Evolutionary conservation across 2,888 invertebrate species (phyloP), one percentile per base, ranked within the genome.

Genomic region (Drosophila quasianomalipes): DNA sequence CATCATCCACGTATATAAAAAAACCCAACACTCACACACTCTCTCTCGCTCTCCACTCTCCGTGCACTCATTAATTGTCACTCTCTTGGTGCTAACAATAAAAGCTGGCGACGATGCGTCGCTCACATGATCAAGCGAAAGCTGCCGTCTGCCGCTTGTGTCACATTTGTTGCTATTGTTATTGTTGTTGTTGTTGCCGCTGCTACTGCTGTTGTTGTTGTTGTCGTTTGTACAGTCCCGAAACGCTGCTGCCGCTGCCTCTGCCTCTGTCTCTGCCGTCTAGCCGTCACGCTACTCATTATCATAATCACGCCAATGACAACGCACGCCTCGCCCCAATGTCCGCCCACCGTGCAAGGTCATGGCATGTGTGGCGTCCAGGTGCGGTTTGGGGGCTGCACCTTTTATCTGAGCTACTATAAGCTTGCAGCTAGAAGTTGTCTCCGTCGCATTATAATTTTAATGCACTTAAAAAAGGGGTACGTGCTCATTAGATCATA

Each of bases 251-350:
- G 58, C 35, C 16, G 44, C 67, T 41, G 69, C 12, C 51, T 41
- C 28, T 19, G 19, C 3, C 53, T 5, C 28, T 19, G 22, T 12
- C 53, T 5, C n/a, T 41, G 47, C n/a, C 51, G 31, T 54, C 62
- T 58, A 30, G 67, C 74, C 64, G 51, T 61, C 76, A 63, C 70
- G 67, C 75, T 52, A 39, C 70, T 81, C 70, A 85, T 85, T 87
- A 87, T 87, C 83, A 85, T 85, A 87, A 85, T 85, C 87, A 85
- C 81, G 85, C 85, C 69, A 76, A 73, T 67, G 53, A 28, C 62
- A 44, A 16, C 44, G 51, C 72, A 64, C 37, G 52, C 47, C 49
- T 14, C 35, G 31, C 53, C 57, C 64, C 37, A 69, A 58, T 54
- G 66, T 69, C 83, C 83, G 70, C 79, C 83, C 85, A 85, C 71